Base-by-base conservation (phyloP, 2,888 invertebrate species). In the Cantharis flavilabris region DNA sequence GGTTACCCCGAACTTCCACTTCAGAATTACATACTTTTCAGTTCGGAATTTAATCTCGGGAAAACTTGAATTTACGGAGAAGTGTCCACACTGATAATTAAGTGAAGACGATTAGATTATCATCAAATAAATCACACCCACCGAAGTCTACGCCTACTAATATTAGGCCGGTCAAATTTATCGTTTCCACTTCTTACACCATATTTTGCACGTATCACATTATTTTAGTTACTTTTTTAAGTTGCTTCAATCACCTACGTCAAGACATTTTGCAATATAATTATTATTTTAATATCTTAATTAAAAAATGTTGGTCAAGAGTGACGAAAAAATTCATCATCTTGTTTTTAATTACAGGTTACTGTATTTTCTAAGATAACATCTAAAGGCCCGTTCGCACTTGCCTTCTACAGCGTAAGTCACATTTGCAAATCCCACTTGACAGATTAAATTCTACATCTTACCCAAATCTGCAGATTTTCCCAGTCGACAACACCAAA, bases 81-180 rank as follows among this genome's bases (percentile, higher is more conserved):
- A 76, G 70, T 83, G 79, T 83, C 79, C 81, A 82, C 82, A 84
- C 74, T 81, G 83, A 84, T 84, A 83, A 83, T 77, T 49, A 49
- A 49, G 49, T n/a, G 49, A 49, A 49, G 49, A 79, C 81, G 83
- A 82, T 83, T 83, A 82, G 79, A 82, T 82, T 78, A 83, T 72
- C 49, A 49, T n/a, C 73, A 80, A 80, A 80, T 80, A 82, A 81
- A 84, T 83, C 84, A 86, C 86, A 86, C 86, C 85, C 85, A 86
- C 85, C 79, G 77, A 65, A 62, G 81, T 82, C 81, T 83, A 84
- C 83, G 83, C 82, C 83, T 84, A 79, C 77, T 79, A 76, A 75
- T 76, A 79, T 72, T 76, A 73, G 72, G 74, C 77, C 77, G 79
- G 77, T 76, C 62, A 70, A 77, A 71, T 76, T 69, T 28, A 7